Percentiles rank a stretch among this genome's conserved stretches.
Conservation (phyloP, 2,113 vertebrate species). For the Picathartes gymnocephalus region DNA sequence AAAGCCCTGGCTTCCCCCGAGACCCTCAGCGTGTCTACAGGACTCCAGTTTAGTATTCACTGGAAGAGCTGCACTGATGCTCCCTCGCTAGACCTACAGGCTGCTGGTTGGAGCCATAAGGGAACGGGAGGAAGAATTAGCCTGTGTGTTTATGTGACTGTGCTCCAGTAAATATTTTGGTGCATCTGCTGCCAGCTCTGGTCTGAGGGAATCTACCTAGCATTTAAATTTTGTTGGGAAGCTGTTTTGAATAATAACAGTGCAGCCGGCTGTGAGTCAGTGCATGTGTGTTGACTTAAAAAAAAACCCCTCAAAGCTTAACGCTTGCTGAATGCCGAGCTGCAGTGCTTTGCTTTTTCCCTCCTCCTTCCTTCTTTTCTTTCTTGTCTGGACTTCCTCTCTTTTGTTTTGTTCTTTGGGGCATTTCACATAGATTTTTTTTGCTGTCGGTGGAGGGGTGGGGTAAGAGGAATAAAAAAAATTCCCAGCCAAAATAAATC, state of each 20-base stretch:
- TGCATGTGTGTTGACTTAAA: slow-evolving; percentile 74
- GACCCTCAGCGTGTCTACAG: slow-evolving; percentile 41
- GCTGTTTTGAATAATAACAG: slow-evolving; percentile 68
- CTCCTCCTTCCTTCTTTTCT: slow-evolving; percentile 48
- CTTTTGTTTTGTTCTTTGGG: slow-evolving; percentile 28
- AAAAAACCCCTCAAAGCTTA: slow-evolving; percentile 61
- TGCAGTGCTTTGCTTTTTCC: slow-evolving; percentile 66
- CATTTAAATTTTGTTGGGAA: slow-evolving; percentile 67
- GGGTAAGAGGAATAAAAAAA: background rate
- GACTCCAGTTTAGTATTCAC: slow-evolving; percentile 47
- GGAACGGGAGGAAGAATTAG: slow-evolving; percentile 56
- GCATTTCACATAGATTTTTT: slow-evolving; percentile 37
- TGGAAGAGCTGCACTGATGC: slow-evolving; percentile 44
- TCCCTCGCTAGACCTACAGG: slow-evolving; percentile 60
- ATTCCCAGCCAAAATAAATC: slow-evolving; percentile 43
- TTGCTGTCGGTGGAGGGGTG: slow-evolving; percentile 6
- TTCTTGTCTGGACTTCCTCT: slow-evolving; percentile 43
- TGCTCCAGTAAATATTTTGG: slow-evolving; percentile 69
- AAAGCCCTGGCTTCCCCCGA: slow-evolving; percentile 17
- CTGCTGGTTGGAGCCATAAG: slow-evolving; percentile 64
- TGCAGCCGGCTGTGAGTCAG: slow-evolving; percentile 72
- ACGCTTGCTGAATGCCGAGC: slow-evolving; percentile 67
- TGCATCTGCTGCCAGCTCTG: slow-evolving; percentile 60
- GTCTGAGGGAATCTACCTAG: slow-evolving; percentile 65
- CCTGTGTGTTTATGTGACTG: slow-evolving; percentile 65